phyloP scores from a whole-genome alignment of 2,888 invertebrate genomes.

The Steinernema carpocapsae region DNA sequence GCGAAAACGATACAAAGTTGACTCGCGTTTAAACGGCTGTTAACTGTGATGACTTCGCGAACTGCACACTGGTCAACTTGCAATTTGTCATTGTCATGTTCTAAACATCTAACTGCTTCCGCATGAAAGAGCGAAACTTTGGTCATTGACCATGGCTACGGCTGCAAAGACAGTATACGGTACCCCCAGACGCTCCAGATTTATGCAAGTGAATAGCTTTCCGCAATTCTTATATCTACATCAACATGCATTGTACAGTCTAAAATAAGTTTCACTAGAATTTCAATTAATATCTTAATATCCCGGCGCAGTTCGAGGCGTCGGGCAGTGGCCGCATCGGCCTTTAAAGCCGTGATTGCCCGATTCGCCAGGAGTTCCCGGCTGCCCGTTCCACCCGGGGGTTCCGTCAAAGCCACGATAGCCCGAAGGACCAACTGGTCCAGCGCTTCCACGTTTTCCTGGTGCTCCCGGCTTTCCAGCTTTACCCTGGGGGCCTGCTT shows the following conservation, averaged over 20 bases:
- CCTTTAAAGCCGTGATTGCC: constrained; percentile 6
- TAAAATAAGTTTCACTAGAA: no score
- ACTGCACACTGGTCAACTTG: neutral
- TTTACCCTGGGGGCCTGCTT: constrained; percentile 13
- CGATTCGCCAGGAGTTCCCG: neutral
- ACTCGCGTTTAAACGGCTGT: neutral
- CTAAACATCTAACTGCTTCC: no score
- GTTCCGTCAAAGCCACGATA: constrained; percentile 8
- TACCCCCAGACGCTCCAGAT: no score
- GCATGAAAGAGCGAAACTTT: no score
- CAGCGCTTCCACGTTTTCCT: constrained; percentile 10
- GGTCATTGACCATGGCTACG: no score
- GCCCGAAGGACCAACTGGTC: constrained; percentile 3
- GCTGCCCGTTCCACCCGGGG: constrained; percentile 10
- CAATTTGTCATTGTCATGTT: constrained; percentile 1
- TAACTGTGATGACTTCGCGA: neutral
- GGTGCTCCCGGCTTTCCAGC: neutral
- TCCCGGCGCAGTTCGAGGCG: constrained; percentile 33
- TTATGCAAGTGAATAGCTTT: no score
- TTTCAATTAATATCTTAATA: constrained; percentile 12
- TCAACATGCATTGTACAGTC: no score
- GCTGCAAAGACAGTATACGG: no score
- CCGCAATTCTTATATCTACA: no score
- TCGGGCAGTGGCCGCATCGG: constrained; percentile 27
- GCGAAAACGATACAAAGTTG: neutral